Conservation (phyloP, 2,113 vertebrate species). For the Genyomyrus donnyi region DNA sequence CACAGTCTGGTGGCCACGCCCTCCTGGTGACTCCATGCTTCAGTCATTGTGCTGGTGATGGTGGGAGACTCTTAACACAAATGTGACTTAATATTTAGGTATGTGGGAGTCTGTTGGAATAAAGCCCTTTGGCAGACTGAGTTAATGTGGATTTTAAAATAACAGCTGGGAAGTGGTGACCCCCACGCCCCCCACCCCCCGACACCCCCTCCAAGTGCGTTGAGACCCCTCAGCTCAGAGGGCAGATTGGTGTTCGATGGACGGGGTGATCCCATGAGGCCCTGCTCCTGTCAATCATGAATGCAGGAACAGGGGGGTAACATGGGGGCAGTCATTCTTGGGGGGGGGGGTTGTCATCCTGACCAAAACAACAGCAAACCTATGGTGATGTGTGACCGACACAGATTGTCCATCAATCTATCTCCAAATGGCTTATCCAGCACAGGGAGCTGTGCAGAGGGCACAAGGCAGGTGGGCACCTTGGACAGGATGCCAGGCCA, state of each 20-base stretch:
- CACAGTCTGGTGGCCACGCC: neutral
- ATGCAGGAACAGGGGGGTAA: neutral
- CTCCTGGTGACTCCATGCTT: neutral
- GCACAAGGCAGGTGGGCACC: neutral
- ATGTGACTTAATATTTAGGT: neutral
- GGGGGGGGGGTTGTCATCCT: neutral
- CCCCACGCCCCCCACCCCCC: neutral
- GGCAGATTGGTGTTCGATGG: neutral
- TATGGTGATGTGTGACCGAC: neutral
- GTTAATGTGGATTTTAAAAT: neutral
- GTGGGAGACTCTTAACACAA: neutral
- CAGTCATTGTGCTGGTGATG: neutral
- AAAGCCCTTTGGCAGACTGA: neutral
- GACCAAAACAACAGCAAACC: neutral
- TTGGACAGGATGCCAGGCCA: neutral
- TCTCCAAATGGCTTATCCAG: neutral
- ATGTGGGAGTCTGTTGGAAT: neutral
- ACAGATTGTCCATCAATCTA: neutral
- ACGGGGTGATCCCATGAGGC: neutral
- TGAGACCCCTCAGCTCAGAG: neutral
- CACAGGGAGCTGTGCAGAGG: neutral
- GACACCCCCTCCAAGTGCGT: neutral
- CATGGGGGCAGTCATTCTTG: no score
- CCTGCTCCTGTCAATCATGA: neutral
- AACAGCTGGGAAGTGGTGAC: neutral